phyloP scores from a whole-genome alignment of 2,113 vertebrate species.

The Zosterops lateralis region DNA sequence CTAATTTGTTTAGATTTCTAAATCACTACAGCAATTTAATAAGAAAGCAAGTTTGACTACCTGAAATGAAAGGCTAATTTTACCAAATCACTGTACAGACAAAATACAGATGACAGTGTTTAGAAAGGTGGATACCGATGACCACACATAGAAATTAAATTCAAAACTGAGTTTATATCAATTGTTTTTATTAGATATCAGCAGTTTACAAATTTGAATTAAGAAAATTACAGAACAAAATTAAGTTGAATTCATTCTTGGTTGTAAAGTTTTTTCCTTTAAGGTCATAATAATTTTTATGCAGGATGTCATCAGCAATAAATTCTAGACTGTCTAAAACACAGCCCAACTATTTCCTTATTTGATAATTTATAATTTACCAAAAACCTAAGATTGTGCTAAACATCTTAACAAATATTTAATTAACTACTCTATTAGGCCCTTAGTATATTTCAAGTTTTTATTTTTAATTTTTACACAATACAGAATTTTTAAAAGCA shows the following conservation, averaged over 20 bases:
- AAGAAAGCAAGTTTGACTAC: background rate
- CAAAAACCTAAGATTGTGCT: slow-evolving; percentile 58
- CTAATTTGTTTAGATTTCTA: background rate
- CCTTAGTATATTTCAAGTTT: background rate
- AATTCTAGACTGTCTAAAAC: slow-evolving; percentile 72
- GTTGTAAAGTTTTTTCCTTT: background rate
- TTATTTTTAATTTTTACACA: background rate
- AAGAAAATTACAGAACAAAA: slow-evolving; percentile 61
- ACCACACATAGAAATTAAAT: background rate
- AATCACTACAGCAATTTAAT: background rate
- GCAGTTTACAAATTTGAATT: slow-evolving; percentile 58
- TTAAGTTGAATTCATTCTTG: slow-evolving; percentile 25
- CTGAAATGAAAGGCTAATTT: background rate
- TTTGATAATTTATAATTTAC: slow-evolving; percentile 37
- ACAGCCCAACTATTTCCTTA: slow-evolving; percentile 56
- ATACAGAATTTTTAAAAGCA: background rate
- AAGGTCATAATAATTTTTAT: slow-evolving; percentile 32
- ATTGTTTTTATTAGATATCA: slow-evolving; percentile 60
- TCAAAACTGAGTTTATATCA: slow-evolving; percentile 2
- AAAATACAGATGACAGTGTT: background rate
- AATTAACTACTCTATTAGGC: background rate
- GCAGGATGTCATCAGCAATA: slow-evolving; percentile 32
- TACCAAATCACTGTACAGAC: background rate
- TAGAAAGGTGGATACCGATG: background rate
- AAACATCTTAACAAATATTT: slow-evolving; percentile 44